These are phyloP conservation scores for Sminthurinus aureus DNA, from an alignment of 2,888 invertebrate species.

Conservation along the genomic window DNA sequence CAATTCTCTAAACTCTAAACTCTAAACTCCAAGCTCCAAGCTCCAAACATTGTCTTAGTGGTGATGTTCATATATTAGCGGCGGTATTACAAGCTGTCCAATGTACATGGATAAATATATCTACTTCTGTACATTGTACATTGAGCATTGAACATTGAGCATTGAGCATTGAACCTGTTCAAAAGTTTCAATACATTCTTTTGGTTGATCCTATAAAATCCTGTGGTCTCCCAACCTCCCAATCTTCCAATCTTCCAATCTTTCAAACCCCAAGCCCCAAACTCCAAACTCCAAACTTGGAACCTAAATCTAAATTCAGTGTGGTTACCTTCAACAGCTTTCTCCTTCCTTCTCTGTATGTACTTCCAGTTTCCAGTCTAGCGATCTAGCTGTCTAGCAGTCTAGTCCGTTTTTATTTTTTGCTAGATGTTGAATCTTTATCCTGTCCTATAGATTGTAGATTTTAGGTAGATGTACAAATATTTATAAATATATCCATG, in stretches of 20 bases:
- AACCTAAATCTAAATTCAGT: not conserved
- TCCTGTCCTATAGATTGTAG: no score
- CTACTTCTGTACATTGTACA: no score
- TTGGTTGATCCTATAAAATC: not conserved
- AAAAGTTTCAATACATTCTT: not conserved
- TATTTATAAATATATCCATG: not conserved
- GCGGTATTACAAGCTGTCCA: not conserved
- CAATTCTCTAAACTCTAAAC: not conserved
- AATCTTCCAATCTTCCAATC: no score
- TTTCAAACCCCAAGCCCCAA: no score
- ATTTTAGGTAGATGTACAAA: no score
- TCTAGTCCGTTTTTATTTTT: not conserved
- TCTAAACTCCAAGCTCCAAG: not conserved
- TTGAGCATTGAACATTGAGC: no score
- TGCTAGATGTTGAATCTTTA: not conserved
- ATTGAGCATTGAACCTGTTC: no score
- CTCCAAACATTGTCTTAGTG: not conserved
- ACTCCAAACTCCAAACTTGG: no score
- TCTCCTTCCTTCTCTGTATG: no score
- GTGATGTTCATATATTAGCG: not conserved
- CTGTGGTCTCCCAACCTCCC: no score
- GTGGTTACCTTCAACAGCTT: not conserved
- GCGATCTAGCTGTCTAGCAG: not conserved
- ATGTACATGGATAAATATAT: not conserved
- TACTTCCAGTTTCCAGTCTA: not conserved